Conservation (phyloP, 2,888 invertebrate genomes). For the Eupithecia subfuscata region DNA sequence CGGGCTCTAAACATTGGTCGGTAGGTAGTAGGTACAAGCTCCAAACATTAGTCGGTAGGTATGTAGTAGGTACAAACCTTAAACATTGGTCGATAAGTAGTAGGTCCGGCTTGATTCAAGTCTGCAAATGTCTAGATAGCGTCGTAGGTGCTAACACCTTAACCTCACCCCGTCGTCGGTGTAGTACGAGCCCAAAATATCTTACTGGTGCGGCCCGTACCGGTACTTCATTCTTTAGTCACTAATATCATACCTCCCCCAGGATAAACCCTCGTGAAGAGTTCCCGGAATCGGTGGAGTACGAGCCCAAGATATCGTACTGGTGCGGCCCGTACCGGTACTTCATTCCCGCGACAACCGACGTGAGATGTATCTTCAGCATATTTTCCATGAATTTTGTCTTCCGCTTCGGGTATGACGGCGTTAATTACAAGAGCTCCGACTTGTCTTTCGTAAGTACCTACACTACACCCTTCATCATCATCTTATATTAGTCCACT, state of each 20-base stretch:
- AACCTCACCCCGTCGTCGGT: conserved; percentile 55
- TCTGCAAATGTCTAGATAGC: no score
- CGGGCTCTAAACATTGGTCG: no score
- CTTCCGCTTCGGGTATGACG: conserved; percentile 75
- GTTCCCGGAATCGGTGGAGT: conserved; percentile 78
- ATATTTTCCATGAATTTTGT: conserved; percentile 80
- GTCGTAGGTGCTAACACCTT: no score
- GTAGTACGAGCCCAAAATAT: conserved; percentile 62
- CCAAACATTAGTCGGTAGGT: no score
- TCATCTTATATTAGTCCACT: no score
- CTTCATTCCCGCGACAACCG: conserved; percentile 78
- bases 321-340: conserved; percentile 79
- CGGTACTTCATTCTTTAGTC: conserved; percentile 61
- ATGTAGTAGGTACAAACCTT: no score
- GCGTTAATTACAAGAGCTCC: conserved; percentile 76
- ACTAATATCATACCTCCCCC: conserved; percentile 14
- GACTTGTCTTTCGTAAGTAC: conserved; percentile 75
- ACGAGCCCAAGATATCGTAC: conserved; percentile 79
- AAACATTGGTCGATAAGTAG: no score
- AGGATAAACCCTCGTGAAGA: conserved; percentile 79
- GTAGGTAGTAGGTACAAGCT: no score
- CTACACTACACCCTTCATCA: not conserved
- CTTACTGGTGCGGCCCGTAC: conserved; percentile 74
- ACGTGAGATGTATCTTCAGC: conserved; percentile 78
- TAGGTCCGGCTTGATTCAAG: no score